Conservation (phyloP, 1,140 invertebrate genomes). For the Drosophila subobscura region DNA sequence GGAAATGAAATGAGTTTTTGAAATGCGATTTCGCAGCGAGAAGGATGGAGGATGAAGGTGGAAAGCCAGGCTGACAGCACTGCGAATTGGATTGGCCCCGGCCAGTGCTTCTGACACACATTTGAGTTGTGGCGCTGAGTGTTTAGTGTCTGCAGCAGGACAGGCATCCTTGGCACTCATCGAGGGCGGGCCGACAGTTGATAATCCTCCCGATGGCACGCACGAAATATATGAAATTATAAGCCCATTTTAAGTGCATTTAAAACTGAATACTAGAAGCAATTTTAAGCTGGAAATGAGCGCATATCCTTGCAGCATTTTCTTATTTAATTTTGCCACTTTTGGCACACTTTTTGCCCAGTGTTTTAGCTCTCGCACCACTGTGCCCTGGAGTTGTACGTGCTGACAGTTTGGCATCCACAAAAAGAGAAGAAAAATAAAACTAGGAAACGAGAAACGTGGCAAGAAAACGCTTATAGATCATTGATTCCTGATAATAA, state of each 20-base stretch:
- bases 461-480: slow-evolving; percentile 68
- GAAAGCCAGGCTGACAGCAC: slow-evolving; percentile 54
- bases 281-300: neutral
- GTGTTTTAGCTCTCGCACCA: neutral
- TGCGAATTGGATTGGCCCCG: slow-evolving; percentile 54
- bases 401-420: slow-evolving; percentile 51
- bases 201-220: neutral
- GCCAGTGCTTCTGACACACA: slow-evolving; percentile 71
- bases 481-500: slow-evolving; percentile 79
- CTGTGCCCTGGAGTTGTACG: slow-evolving; percentile 31
- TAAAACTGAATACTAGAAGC: neutral
- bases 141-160: slow-evolving; percentile 24
- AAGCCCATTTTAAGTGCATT: neutral
- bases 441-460: slow-evolving; percentile 44
- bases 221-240: too few relatives aligned
- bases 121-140: slow-evolving; percentile 58
- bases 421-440: neutral
- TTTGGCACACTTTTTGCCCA: too few relatives aligned
- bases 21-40: slow-evolving; percentile 57
- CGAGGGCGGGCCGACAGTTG: slow-evolving; percentile 3
- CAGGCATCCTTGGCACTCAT: slow-evolving; percentile 14
- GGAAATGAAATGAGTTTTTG: slow-evolving; percentile 75
- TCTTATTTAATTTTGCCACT: too few relatives aligned
- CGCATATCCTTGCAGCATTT: too few relatives aligned
- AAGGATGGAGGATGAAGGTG: neutral